Percentiles rank a stretch among this genome's conserved stretches.
Evolutionary conservation across 2,888 invertebrate species (phyloP).

Genomic region (Nomada ferruginata): DNA sequence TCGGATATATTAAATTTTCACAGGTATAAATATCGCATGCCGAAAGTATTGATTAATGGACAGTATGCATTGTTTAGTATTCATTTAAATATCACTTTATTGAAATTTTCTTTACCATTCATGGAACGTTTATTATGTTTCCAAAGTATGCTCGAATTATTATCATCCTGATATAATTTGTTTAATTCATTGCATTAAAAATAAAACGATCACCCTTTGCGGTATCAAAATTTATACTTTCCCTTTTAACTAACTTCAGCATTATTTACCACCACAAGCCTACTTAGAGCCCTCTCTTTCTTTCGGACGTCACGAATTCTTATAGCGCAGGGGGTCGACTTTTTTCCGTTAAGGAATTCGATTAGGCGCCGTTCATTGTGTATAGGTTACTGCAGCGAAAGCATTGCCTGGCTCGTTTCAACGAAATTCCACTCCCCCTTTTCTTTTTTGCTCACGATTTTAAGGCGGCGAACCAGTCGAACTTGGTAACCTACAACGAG

Average conservation of each 20-base stretch:
- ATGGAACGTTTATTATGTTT: too few species aligned
- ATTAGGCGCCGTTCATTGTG: conserved; percentile 57
- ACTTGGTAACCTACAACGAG: conserved; percentile 67
- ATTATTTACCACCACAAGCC: neutral
- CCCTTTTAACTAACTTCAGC: too few species aligned
- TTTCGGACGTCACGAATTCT: conserved; percentile 30
- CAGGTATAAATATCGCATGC: too few species aligned
- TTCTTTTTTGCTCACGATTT: conserved; percentile 25
- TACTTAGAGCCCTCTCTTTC: neutral
- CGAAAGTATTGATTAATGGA: neutral
- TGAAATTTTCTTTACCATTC: neutral
- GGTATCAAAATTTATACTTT: too few species aligned
- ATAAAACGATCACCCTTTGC: neutral
- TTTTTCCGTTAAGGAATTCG: conserved; percentile 48
- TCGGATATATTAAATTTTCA: too few species aligned
- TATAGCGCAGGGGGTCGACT: conserved; percentile 18
- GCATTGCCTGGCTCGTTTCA: conserved; percentile 46
- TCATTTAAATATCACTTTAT: neutral
- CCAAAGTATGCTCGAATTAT: too few species aligned
- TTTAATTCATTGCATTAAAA: neutral
- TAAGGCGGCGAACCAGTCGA: conserved; percentile 28
- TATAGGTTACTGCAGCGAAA: conserved; percentile 51
- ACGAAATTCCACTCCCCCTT: conserved; percentile 36
- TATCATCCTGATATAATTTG: neutral
- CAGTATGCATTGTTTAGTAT: neutral